Base-by-base conservation (phyloP, 2,797 vertebrate genomes). In the Ibycter americanus region DNA sequence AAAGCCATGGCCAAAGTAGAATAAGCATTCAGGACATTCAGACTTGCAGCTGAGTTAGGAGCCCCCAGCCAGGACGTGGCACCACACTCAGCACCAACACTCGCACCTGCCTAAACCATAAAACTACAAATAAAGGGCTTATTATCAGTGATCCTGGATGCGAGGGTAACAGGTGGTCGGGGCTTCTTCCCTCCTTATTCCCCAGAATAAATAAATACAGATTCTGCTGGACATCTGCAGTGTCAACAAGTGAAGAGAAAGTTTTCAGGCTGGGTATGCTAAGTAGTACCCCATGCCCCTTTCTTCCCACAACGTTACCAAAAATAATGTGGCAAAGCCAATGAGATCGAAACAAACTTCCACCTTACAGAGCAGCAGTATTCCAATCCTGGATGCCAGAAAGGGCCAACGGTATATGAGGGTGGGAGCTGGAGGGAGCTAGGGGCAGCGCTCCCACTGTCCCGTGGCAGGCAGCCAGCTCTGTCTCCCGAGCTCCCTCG, bases 401-500 rank as follows among this genome's bases (percentile, higher is more conserved):
- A 44, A 90, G 44, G 25, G 27, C 22, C 58, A 68, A 4, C 12
- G 14, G 4, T 1, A 44, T 47, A 29, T 5, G 19, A n/a, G 36
- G 31, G 27, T 38, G 1, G 9, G 42, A 73, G 46, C 32, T 46
- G 47, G 21, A 15, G 40, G 8, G 23, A 17, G 6, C 26, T 18
- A 8, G 74, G 29, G 42, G 26, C 61, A 38, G 52, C 12, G 32
- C 20, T 72, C 44, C 29, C 81, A 52, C 9, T 2, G 2, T 8
- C 25, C 51, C 3, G 8, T 2, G 1, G 42, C 1, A 0, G n/a
- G 27, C 15, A 47, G 25, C 21, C 18, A 34, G 16, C 49, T 11
- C 36, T n/a, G 15, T 9, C 32, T 52, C 16, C 9, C 8, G 5
- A 52, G 31, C 13, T 87, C 36, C 15, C 20, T 51, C 61, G 25